Evolutionary conservation across 2,113 vertebrate species (phyloP).

Genomic region (Phylloscopus whistleri): DNA sequence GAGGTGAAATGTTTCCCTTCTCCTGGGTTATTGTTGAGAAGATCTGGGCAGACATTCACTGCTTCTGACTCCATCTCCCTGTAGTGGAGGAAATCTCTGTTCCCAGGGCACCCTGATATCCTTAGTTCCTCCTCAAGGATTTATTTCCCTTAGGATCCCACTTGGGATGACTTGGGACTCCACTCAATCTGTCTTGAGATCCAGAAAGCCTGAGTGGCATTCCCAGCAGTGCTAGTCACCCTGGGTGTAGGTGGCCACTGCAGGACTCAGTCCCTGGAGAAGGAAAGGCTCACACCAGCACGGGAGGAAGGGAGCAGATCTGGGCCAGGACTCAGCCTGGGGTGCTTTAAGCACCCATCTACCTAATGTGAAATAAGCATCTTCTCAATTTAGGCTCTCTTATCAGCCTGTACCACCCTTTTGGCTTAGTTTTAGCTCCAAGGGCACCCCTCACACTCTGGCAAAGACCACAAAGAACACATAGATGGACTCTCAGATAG

Average conservation of each 20-base stretch:
- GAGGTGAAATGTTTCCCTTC: not conserved
- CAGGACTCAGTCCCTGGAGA: not conserved
- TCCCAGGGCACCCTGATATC: not conserved
- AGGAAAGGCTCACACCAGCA: not conserved
- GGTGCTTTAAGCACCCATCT: not conserved
- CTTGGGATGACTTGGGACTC: not conserved
- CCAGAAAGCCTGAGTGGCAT: not conserved
- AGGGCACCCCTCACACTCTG: rapidly evolving
- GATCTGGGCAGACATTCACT: not conserved
- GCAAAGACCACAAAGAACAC: not conserved
- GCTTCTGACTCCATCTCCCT: not conserved
- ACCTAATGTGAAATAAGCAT: not conserved
- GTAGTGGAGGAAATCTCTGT: rapidly evolving
- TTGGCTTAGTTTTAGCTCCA: not conserved
- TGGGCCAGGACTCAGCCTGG: not conserved
- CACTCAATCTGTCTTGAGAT: not conserved
- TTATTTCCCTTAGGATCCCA: not conserved
- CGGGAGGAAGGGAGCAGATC: rapidly evolving
- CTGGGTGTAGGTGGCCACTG: not conserved
- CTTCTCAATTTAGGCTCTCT: not conserved
- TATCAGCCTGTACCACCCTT: not conserved
- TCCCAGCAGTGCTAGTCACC: not conserved
- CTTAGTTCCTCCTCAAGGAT: not conserved
- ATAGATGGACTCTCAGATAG: not conserved
- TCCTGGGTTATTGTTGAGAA: not conserved